Percentiles rank a stretch among this genome's conserved stretches.
Evolutionary conservation across 2,888 invertebrate genomes (phyloP).

Genomic region (Acanthosepion pharaonis): DNA sequence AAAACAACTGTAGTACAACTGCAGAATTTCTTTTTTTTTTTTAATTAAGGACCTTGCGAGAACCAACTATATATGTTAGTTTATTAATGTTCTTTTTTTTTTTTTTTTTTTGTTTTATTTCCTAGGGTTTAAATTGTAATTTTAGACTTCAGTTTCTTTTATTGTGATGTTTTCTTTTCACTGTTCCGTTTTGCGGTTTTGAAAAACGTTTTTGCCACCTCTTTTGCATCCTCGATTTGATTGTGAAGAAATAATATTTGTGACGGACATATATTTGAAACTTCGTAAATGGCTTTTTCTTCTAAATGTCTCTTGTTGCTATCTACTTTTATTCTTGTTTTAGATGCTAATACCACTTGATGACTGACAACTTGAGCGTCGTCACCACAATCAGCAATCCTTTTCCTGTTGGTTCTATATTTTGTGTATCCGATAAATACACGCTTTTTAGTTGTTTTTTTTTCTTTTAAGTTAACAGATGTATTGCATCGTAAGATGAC

Average conservation of each 20-base stretch:
- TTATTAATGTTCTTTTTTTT: not conserved
- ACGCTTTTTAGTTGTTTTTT: not conserved
- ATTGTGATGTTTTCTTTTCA: not conserved
- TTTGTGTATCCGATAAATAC: not conserved
- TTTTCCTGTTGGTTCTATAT: not conserved
- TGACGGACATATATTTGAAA: not conserved
- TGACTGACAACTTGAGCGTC: not conserved
- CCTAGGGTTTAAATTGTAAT: not conserved
- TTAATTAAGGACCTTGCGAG: too few species aligned
- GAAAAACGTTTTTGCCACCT: too few species aligned
- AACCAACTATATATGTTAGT: not conserved
- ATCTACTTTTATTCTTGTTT: not conserved
- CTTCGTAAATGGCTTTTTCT: not conserved
- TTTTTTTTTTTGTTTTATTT: not conserved
- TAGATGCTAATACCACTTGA: too few species aligned
- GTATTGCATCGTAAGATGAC: too few species aligned
- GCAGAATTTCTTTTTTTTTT: too few species aligned
- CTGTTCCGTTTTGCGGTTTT: not conserved
- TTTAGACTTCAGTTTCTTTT: not conserved
- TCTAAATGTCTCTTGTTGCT: not conserved
- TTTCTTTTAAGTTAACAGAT: not conserved
- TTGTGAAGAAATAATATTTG: not conserved
- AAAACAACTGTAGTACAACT: too few species aligned
- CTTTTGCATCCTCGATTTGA: too few species aligned
- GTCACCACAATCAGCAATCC: not conserved